Base-by-base conservation (phyloP, 2,113 vertebrate species). In the Malurus elegans region DNA sequence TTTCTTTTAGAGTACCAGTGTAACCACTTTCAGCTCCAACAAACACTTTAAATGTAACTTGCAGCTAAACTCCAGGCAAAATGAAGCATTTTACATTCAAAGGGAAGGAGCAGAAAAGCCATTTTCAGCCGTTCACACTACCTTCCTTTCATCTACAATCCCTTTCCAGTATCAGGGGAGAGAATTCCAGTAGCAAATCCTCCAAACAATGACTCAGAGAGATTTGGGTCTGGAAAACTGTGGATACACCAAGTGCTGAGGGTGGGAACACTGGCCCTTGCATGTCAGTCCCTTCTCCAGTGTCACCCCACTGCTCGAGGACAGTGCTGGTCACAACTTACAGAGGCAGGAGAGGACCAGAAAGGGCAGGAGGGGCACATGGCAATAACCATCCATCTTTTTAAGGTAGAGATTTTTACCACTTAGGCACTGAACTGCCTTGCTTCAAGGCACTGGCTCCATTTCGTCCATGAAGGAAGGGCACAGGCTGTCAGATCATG, bases 61-160 rank as follows among this genome's bases (percentile, higher is more conserved):
- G 57, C 69, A 79, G 92, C 85, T 90, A 88, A 75, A 90, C 57
- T 69, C 57, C 4, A 44, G 56, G 92, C 47, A 83, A 73, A 93
- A 75, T 19, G 65, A 86, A 92, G 45, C 31, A 45, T 67, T 91
- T 65, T 18, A 10, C 17, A 18, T 45, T 72, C 65, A 72, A n/a
- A 79, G 31, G 21, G 40, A 44, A 87, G 36, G 15, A 62, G 17
- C 16, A 44, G 31, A 70, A 84, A 91, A 92, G 65, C 44, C 80
- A 11, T 65, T 91, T 84, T 50, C 11, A 17, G 25, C 54, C 58
- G n/a, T 36, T 95, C 74, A 32, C 12, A 21, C 8, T 12, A 57
- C n/a, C 20, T 62, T 66, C 31, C 75, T 61, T 74, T 78, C 44
- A 78, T 56, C 66, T 42, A 6, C 2, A 5, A 21, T 13, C 48